Evolutionary conservation across 2,113 vertebrate species (phyloP), one percentile per base, ranked within the genome.

Genomic region (Peromyscus polionotus): DNA sequence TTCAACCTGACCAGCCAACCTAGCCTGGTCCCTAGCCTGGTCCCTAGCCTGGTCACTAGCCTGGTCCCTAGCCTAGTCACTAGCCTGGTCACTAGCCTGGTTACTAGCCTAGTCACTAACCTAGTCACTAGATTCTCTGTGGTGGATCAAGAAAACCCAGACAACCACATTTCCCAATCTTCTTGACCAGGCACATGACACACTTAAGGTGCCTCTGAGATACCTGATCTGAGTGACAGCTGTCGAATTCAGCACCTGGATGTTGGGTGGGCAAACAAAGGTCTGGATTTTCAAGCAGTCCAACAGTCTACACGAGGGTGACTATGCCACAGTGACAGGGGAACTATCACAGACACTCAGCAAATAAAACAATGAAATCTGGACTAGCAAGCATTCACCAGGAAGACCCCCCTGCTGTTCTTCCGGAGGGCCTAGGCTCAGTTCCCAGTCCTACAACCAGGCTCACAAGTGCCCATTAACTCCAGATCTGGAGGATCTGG

Each of bases 91-190:
- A 22, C 22, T 26, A 63, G 24, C 61, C 22, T 63, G 61, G 24
- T 63, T 2, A 63, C 61, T 8, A 63, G 9, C 61, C 61, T 63
- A 3, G 7, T 63, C 61, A 63, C 61, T 24, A 63, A 9, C 61
- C 61, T 54, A 14, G 3, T 5, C 45, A 7, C 0, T 0, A 2
- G 39, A 67, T 5, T 68, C 1, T 33, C 0, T 42, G 10, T 36
- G 5, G 3, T 28, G 5, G 14, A 9, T 1, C 0, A 1, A 13
- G 17, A 10, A 16, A 12, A 42, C 67, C 51, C 51, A 68, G 79
- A 11, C 57, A 26, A 36, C 10, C 22, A 54, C 57, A 17, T 2
- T 9, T 12, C 24, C 67, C 20, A 8, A 1, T 28, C 72, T 68
- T 63, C 39, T 19, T 10, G 0, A 42, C 61, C 54, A 91, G 67